Conservation (phyloP, 2,113 vertebrate genomes). For the Gorsachius goisagi region DNA sequence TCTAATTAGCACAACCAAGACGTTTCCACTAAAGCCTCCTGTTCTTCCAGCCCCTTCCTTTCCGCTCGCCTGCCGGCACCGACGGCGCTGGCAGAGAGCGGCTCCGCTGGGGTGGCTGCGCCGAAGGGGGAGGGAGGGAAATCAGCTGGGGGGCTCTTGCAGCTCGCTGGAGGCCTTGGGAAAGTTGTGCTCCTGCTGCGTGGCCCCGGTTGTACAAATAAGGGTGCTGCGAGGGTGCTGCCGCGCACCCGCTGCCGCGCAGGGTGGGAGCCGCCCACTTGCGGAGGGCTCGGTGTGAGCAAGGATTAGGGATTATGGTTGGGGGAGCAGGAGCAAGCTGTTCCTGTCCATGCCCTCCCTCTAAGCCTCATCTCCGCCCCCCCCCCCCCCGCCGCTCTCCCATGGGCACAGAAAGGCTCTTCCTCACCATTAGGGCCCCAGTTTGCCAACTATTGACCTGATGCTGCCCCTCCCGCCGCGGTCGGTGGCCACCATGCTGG, state of each 20-base stretch:
- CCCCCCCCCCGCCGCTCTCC: background rate
- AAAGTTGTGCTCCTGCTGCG: background rate
- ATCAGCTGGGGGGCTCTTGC: background rate
- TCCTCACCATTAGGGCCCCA: background rate
- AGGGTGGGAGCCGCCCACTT: background rate
- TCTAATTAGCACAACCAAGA: constrained; percentile 59
- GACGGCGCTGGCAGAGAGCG: background rate
- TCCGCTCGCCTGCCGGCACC: background rate
- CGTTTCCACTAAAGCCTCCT: constrained; percentile 53
- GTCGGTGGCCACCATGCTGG: background rate
- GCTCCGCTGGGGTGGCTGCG: background rate
- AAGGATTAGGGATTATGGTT: too few relatives aligned
- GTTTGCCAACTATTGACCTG: background rate
- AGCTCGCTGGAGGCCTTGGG: background rate
- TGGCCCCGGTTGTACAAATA: background rate
- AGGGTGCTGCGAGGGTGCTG: background rate
- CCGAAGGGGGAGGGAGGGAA: background rate
- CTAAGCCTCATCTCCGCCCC: background rate
- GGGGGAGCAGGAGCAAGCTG: background rate
- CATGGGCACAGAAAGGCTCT: background rate
- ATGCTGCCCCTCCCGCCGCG: rapidly evolving
- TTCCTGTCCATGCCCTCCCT: background rate
- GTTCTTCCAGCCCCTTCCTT: constrained; percentile 45
- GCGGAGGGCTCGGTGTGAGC: background rate
- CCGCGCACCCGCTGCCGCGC: rapidly evolving